Conservation (phyloP, 2,797 vertebrate genomes). For the Hemibagrus guttatus region DNA sequence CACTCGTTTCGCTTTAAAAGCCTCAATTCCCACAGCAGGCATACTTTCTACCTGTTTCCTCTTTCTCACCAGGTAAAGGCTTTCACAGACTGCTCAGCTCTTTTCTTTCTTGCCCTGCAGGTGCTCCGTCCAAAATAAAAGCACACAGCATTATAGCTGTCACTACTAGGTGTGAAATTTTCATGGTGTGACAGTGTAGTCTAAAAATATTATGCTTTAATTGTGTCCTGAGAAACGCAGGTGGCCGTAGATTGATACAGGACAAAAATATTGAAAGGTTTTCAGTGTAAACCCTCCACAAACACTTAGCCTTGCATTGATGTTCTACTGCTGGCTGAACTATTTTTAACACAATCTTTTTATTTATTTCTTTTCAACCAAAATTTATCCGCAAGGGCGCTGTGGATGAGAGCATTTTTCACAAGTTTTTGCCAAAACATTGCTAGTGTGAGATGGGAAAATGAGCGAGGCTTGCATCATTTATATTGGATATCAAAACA, state of each 20-base stretch:
- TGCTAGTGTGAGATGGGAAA: not conserved
- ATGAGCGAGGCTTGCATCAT: not conserved
- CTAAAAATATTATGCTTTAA: not conserved
- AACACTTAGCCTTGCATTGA: not conserved
- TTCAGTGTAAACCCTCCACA: not conserved
- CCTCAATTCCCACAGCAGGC: constrained; percentile 42
- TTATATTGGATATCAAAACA: not conserved
- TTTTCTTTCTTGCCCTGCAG: not conserved
- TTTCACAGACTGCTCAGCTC: not conserved
- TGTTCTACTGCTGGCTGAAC: not conserved
- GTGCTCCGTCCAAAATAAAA: not conserved
- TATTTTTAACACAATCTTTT: not conserved
- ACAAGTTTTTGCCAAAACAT: not conserved
- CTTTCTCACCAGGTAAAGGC: not conserved
- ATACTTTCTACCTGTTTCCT: constrained; percentile 33
- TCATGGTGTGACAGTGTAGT: not conserved
- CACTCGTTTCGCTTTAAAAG: constrained; percentile 46
- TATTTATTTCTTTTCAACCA: too few species aligned
- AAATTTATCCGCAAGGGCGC: too few species aligned
- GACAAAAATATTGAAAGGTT: not conserved
- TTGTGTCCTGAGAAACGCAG: not conserved
- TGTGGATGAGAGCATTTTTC: not conserved
- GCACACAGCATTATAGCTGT: not conserved
- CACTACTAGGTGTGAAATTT: not conserved
- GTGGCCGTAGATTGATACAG: not conserved